Evolutionary conservation across 2,888 invertebrate genomes (phyloP).

Genomic region (Microctonus hyperodae): DNA sequence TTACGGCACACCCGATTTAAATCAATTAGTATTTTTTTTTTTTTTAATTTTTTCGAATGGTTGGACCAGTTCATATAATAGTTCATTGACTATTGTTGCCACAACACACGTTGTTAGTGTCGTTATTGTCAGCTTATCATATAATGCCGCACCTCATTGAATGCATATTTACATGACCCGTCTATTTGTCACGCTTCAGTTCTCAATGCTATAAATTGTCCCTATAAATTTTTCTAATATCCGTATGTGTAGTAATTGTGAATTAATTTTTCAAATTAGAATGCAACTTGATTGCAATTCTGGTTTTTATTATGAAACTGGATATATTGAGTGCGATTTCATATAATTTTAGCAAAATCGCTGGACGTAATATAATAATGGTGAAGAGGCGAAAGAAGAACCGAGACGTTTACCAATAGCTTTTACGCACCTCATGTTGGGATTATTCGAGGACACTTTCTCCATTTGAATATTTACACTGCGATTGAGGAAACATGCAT

Average conservation of each 20-base stretch:
- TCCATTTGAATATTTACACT: slow-evolving; percentile 24
- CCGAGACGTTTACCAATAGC: slow-evolving; percentile 21
- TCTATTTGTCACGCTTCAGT: neutral
- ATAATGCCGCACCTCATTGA: slow-evolving; percentile 33
- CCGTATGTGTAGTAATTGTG: neutral
- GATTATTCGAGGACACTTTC: slow-evolving; percentile 27
- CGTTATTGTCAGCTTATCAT: slow-evolving; percentile 29
- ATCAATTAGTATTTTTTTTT: slow-evolving; percentile 19
- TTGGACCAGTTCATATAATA: slow-evolving; percentile 2
- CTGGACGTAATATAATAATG: neutral
- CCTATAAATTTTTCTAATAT: neutral
- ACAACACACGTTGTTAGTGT: slow-evolving; percentile 25
- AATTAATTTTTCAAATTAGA: neutral
- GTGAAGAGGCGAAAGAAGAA: slow-evolving; percentile 5
- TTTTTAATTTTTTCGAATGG: slow-evolving; percentile 12
- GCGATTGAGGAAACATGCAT: slow-evolving; percentile 23
- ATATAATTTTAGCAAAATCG: neutral
- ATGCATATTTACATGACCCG: neutral
- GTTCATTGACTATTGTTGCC: slow-evolving; percentile 26
- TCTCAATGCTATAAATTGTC: neutral
- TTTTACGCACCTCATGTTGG: neutral
- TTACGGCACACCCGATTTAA: slow-evolving; percentile 9
- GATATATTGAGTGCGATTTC: neutral
- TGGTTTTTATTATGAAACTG: neutral
- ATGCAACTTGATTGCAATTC: neutral